These are phyloP conservation scores for Uropsilus gracilis DNA, from an alignment of 2,113 vertebrate genomes.

Conservation along the genomic window DNA sequence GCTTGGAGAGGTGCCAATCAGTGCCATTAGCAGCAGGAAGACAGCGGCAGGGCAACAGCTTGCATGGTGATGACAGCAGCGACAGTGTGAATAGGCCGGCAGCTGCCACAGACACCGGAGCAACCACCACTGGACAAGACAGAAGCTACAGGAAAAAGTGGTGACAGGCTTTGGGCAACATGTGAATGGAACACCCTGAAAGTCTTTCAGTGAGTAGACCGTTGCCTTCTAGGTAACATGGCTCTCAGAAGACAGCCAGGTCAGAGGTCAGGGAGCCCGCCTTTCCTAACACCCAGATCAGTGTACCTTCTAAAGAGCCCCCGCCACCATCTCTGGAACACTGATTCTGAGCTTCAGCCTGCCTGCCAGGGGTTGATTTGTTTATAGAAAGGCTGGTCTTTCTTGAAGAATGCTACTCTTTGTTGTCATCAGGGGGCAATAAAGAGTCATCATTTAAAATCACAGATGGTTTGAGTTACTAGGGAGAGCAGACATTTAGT, in stretches of 20 bases:
- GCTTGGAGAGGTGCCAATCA: constrained; percentile 53
- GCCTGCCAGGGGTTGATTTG: not conserved
- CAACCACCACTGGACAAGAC: constrained; percentile 38
- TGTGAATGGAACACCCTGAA: not conserved
- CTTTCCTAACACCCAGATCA: not conserved
- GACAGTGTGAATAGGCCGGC: constrained; percentile 8
- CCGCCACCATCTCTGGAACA: not conserved
- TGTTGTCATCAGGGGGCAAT: constrained; percentile 52
- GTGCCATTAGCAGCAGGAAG: constrained; percentile 45
- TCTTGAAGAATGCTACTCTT: not conserved
- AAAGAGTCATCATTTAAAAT: constrained; percentile 15
- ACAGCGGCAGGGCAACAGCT: constrained; percentile 50
- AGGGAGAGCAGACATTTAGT: not conserved
- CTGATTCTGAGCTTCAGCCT: not conserved
- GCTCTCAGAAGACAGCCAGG: not conserved
- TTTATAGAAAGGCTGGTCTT: not conserved
- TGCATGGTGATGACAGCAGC: constrained; percentile 57
- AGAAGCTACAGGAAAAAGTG: constrained; percentile 21
- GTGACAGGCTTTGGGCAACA: not conserved
- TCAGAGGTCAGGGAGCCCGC: not conserved
- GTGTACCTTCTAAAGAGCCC: not conserved
- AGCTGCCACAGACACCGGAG: constrained; percentile 17
- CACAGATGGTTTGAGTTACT: not conserved
- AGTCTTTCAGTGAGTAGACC: not conserved
- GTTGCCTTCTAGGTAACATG: not conserved